phyloP scores from a whole-genome alignment of 2,797 vertebrate species.

The Aphelocoma californica region DNA sequence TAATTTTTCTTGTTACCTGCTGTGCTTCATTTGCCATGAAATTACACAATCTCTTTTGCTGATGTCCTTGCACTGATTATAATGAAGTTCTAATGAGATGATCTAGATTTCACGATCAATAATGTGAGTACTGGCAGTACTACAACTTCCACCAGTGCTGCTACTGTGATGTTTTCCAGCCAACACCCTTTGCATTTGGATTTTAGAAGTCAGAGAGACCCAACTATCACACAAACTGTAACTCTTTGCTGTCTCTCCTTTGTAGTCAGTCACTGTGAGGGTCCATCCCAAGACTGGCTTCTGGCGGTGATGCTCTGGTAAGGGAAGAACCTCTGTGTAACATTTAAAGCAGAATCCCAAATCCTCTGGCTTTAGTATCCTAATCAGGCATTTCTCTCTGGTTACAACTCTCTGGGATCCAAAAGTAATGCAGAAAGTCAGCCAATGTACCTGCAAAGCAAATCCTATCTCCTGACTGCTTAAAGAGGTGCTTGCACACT shows the following conservation, averaged over 20 bases:
- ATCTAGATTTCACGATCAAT: not conserved
- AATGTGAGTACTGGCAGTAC: not conserved
- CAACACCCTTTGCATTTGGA: not conserved
- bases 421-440: not conserved
- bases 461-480: not conserved
- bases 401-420: not conserved
- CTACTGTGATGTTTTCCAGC: not conserved
- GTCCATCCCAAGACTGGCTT: not conserved
- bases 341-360: not conserved
- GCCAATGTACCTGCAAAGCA: not conserved
- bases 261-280: not conserved
- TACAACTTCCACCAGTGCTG: not conserved
- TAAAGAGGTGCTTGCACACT: not conserved
- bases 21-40: constrained; percentile 16
- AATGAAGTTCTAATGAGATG: constrained; percentile 3
- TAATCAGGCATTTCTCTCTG: not conserved
- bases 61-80: constrained; percentile 20
- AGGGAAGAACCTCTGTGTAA: not conserved
- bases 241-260: not conserved
- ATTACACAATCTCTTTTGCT: not conserved
- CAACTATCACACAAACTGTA: not conserved
- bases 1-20: not conserved
- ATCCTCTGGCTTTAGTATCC: not conserved
- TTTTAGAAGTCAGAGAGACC: not conserved
- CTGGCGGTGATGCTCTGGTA: not conserved